Conservation (phyloP, 2,888 invertebrate genomes). For the Zootermopsis nevadensis region DNA sequence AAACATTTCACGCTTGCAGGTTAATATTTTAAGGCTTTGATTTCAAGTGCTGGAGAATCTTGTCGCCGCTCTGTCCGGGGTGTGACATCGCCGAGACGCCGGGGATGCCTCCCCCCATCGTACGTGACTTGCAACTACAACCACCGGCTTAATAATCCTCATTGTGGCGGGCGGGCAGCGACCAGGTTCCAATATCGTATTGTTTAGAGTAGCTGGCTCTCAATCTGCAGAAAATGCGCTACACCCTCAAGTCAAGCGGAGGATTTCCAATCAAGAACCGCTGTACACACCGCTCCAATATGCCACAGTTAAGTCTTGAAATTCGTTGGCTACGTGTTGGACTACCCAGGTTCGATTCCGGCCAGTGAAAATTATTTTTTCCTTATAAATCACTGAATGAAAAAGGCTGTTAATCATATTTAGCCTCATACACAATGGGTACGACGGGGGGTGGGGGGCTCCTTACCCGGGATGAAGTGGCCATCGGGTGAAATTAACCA, state of each 20-base stretch:
- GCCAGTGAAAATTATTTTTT: no score
- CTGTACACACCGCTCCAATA: background rate
- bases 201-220: slow-evolving; percentile 25
- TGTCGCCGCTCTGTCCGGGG: slow-evolving; percentile 20
- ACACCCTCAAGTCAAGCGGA: background rate
- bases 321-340: no score
- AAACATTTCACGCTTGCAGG: no score
- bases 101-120: slow-evolving; percentile 26
- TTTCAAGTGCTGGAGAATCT: background rate
- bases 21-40: no score
- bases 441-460: no score
- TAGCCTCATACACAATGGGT: no score
- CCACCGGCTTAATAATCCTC: slow-evolving; percentile 46
- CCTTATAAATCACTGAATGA: no score
- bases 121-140: slow-evolving; percentile 45
- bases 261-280: slow-evolving; percentile 16
- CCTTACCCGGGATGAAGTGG: no score
- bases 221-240: background rate
- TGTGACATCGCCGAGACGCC: slow-evolving; percentile 29
- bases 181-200: slow-evolving; percentile 18
- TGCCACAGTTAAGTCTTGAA: no score
- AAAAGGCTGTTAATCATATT: no score
- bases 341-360: no score
- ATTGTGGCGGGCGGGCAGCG: slow-evolving; percentile 22
- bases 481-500: no score